A percentile compares a stretch with the other conserved stretches of the same genome.
Evolutionary conservation across 2,797 vertebrate genomes (phyloP).

Genomic region (Arnoldichthys spilopterus): DNA sequence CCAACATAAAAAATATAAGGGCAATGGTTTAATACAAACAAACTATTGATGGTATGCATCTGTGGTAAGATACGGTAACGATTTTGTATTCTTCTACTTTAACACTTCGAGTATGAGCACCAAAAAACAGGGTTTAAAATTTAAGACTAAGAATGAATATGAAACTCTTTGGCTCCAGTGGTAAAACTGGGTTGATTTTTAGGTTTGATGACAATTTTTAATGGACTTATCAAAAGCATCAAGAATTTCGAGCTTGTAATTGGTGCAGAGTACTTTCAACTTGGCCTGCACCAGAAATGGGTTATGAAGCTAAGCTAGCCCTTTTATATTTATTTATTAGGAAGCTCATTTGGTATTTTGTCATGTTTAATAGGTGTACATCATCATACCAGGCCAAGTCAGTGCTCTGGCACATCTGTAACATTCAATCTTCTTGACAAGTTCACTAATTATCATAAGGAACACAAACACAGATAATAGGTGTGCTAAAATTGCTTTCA

Average conservation of each 20-base stretch:
- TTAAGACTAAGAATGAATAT: not conserved
- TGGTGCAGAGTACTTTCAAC: not conserved
- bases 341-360: conserved; percentile 43
- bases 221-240: not conserved
- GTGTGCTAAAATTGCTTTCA: conserved; percentile 84
- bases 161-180: not conserved
- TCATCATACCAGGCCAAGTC: conserved; percentile 77
- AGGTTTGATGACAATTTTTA: too few species aligned
- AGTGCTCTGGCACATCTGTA: conserved; percentile 77
- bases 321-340: conserved; percentile 54
- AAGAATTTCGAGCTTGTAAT: not conserved
- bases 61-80: not conserved
- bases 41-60: conserved; percentile 13
- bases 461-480: conserved; percentile 86
- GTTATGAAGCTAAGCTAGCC: not conserved
- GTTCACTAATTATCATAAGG: conserved; percentile 82
- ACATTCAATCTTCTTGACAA: conserved; percentile 86
- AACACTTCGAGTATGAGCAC: conserved; percentile 22
- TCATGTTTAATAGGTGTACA: conserved; percentile 76
- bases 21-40: conserved; percentile 28
- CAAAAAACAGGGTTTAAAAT: not conserved
- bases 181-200: not conserved
- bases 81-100: conserved; percentile 23
- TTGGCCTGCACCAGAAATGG: not conserved
- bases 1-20: conserved; percentile 10